These are phyloP conservation scores for Julus scanicus DNA, from an alignment of 2,888 invertebrate genomes.

Conservation along the genomic window DNA sequence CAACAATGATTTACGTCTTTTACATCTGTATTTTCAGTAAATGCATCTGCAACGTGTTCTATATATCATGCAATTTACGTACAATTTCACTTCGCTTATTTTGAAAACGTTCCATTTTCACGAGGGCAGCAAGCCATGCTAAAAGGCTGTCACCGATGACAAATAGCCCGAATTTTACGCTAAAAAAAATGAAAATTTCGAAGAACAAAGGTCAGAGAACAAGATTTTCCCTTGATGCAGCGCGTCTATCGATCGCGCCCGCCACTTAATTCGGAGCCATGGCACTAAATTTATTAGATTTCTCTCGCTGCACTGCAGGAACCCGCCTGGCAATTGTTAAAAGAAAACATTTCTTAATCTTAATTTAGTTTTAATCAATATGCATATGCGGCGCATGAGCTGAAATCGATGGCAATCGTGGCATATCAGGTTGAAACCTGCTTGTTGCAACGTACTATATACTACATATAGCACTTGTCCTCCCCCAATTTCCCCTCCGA, in stretches of 20 bases:
- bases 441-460: too few relatives aligned
- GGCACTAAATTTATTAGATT: conserved; percentile 11
- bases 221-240: neutral
- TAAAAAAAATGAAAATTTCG: neutral
- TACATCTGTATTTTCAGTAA: too few relatives aligned
- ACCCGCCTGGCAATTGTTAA: conserved; percentile 20
- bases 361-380: conserved; percentile 42
- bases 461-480: neutral
- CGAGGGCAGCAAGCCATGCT: neutral
- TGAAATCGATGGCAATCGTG: conserved; percentile 16
- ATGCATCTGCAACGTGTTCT: too few relatives aligned
- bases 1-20: too few relatives aligned
- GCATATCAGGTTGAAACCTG: conserved; percentile 9
- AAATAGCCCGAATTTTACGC: neutral
- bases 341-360: conserved; percentile 38
- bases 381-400: conserved; percentile 24
- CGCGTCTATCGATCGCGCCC: neutral
- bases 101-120: too few relatives aligned
- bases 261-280: neutral
- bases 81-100: too few relatives aligned
- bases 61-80: too few relatives aligned
- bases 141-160: neutral
- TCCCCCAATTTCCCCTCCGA: conserved; percentile 14
- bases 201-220: conserved; percentile 27
- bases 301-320: neutral